A percentile compares a stretch with the other conserved stretches of the same genome.
Conservation (phyloP, 2,113 vertebrate species). For the Gasterosteus nipponicus region DNA sequence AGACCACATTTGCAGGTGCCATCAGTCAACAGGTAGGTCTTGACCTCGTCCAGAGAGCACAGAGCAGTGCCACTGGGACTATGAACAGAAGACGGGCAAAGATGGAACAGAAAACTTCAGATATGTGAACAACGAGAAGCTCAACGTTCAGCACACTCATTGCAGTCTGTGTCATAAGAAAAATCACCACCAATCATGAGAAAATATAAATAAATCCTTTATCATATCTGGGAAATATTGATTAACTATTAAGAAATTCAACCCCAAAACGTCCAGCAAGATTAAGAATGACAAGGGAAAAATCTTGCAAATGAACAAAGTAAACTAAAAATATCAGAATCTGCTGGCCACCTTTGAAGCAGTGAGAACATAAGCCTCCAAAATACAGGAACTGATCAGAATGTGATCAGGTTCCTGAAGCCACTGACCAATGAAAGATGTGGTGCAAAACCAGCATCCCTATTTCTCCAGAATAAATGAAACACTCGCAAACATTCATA, state of each 20-base stretch:
- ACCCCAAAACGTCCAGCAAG: neutral
- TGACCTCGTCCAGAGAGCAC: slow-evolving; percentile 89
- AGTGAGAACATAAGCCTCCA: neutral
- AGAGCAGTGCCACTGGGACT: slow-evolving; percentile 89
- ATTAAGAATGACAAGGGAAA: neutral
- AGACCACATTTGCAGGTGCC: slow-evolving; percentile 94
- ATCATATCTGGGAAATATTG: neutral
- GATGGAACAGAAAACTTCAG: neutral
- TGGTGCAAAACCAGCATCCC: neutral
- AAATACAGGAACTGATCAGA: neutral
- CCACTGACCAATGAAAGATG: neutral
- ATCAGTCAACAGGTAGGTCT: slow-evolving; percentile 89
- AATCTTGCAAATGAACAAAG: neutral
- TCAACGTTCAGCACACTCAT: neutral
- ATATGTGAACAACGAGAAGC: neutral
- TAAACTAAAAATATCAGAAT: neutral
- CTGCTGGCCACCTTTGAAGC: neutral
- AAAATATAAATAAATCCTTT: neutral
- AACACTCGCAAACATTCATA: neutral
- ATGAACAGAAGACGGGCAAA: slow-evolving; percentile 5
- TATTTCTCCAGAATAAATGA: neutral
- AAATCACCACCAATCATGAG: neutral
- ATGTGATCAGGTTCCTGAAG: neutral
- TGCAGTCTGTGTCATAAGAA: neutral
- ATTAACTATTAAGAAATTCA: neutral